Percentiles rank a stretch among this genome's conserved stretches.
phyloP scores from a whole-genome alignment of 1,140 invertebrate genomes.

The Drosophila saltans region DNA sequence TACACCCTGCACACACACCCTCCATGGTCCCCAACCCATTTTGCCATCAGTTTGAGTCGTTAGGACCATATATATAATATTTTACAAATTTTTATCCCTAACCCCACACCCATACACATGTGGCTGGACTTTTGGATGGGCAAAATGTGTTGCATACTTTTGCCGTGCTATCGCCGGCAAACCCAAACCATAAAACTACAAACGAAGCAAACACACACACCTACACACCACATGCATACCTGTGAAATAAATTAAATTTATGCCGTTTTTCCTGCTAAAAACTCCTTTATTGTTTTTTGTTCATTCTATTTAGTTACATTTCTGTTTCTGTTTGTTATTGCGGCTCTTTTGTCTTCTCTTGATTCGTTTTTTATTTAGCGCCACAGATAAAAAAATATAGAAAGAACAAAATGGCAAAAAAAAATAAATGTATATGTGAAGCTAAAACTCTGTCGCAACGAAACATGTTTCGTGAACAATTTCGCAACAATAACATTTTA shows the following conservation, averaged over 20 bases:
- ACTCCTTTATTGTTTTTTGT: conserved; percentile 35
- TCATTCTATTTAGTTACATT: conserved; percentile 4
- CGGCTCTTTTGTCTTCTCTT: conserved; percentile 24
- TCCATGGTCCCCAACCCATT: no score
- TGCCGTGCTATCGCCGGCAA: conserved; percentile 32
- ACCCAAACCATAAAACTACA: conserved; percentile 38
- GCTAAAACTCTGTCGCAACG: conserved; percentile 44
- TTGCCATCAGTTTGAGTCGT: no score
- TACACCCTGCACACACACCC: not conserved
- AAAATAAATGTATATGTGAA: conserved; percentile 34
- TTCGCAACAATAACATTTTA: conserved; percentile 76
- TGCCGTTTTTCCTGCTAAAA: conserved; percentile 60
- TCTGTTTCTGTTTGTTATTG: conserved; percentile 19
- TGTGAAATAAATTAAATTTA: conserved; percentile 79
- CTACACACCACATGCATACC: conserved; percentile 44
- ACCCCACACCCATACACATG: conserved; percentile 17
- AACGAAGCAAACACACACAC: conserved; percentile 14
- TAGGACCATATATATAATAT: conserved; percentile 47
- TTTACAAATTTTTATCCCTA: conserved; percentile 67
- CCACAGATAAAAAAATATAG: conserved; percentile 22
- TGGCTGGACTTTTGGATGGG: conserved; percentile 31
- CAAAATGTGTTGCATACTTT: conserved; percentile 48
- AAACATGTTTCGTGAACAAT: conserved; percentile 58
- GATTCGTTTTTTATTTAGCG: conserved; percentile 56
- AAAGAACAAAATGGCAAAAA: conserved; percentile 1